Base-by-base conservation (phyloP, 2,797 vertebrate species). In the Tragopan temminckii region DNA sequence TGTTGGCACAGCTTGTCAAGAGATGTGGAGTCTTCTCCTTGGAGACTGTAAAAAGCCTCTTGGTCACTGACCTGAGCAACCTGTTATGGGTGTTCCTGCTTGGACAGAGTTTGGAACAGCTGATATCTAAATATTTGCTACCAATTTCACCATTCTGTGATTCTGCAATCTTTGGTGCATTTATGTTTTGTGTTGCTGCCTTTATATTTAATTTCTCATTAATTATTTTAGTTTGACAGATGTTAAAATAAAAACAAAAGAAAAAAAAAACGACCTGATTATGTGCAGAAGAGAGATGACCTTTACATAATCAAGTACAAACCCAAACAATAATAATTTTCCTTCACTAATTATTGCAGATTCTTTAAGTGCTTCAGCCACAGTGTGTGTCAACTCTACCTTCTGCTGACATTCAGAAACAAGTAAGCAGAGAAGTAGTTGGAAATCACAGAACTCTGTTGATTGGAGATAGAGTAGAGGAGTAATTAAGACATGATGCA, bases 401-500 rank as follows among this genome's bases (percentile, higher is more conserved):
- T 75, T 50, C 25, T 50, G 53, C 35, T 80, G 57, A 82, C 33
- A 45, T 59, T 48, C 88, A 79, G 70, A 3, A 17, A 38, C 63
- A 57, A 43, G 18, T 23, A 79, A 81, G 46, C 31, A 70, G 38
- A 83, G 36, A 80, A 95, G 68, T 82, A 57, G 80, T 15, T 80
- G 53, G 61, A 91, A 93, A 82, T 71, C 43, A 45, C 45, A 87
- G 48, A 71, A 85, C 67, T 66, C 45, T 92, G 84, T 77, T 71
- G 61, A 68, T 59, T 91, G 77, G 64, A 68, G 83, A 90, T 89
- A 89, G n/a, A 21, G 58, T 38, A 74, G 29, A 78, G 21, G 13
- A 77, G n/a, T 75, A 46, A 77, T 74, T 70, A 62, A 86, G 90
- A 62, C 8, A 27, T 10, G 5, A 5, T 36, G 25, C 53, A 1